Evolutionary conservation across 2,888 invertebrate species (phyloP).

Genomic region (Drosophila histrio): DNA sequence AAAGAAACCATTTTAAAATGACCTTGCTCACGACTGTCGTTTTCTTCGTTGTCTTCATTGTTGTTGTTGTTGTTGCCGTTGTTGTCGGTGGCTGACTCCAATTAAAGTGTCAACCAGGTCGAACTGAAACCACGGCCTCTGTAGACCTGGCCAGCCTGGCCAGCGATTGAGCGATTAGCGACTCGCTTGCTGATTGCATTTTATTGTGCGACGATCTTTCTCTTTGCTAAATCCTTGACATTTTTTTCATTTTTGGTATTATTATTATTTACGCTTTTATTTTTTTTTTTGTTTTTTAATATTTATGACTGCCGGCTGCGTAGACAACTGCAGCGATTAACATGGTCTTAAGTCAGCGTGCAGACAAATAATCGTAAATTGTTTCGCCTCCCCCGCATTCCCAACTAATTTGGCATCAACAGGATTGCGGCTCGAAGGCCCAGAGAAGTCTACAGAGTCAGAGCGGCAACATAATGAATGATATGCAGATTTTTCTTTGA

Average conservation of each 20-base stretch:
- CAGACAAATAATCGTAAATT: slow-evolving; percentile 78
- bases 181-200: slow-evolving; percentile 57
- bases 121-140: slow-evolving; percentile 32
- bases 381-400: slow-evolving; percentile 58
- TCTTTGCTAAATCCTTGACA: slow-evolving; percentile 66
- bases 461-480: slow-evolving; percentile 58
- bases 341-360: slow-evolving; percentile 18
- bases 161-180: slow-evolving; percentile 58
- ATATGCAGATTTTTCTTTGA: slow-evolving; percentile 65
- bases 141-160: slow-evolving; percentile 18
- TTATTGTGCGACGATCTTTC: slow-evolving; percentile 48
- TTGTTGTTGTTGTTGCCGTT: slow-evolving; percentile 8
- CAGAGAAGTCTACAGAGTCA: slow-evolving; percentile 7
- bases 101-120: slow-evolving; percentile 70
- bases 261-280: no score
- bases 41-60: background rate
- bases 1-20: slow-evolving; percentile 50
- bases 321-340: slow-evolving; percentile 48
- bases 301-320: slow-evolving; percentile 62
- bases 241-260: no score
- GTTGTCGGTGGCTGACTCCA: slow-evolving; percentile 37
- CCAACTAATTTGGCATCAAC: slow-evolving; percentile 53
- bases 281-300: slow-evolving; percentile 5
- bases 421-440: slow-evolving; percentile 9
- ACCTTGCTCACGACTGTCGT: slow-evolving; percentile 54